Base-by-base conservation (phyloP, 2,797 vertebrate genomes). In the Salarias fasciatus region DNA sequence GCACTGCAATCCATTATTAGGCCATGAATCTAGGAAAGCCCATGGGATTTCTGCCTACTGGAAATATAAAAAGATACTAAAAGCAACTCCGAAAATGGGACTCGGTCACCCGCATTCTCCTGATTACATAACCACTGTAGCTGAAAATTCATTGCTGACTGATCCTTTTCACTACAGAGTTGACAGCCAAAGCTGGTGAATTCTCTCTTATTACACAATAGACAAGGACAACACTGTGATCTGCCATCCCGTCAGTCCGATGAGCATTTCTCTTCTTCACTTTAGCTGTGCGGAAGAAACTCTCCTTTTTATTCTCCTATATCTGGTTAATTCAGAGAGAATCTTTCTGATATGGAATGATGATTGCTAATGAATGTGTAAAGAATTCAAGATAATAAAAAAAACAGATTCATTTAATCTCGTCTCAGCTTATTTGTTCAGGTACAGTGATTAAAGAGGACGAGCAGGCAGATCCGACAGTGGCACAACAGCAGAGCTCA, bases 61-160 rank as follows among this genome's bases (percentile, higher is more conserved):
- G 63, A 72, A 53, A 55, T 79, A 86, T 63, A 66, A 48, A 75
- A 77, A 84, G 53, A 60, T 53, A 73, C 47, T 52, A 46, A 66
- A 68, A 56, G 74, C 68, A 59, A 31, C 36, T 14, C 53, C 54
- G 58, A 74, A 86, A 87, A 60, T 48, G 31, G 11, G 24, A 62
- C 5, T 9, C 12, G 0, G 14, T 53, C 7, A 24, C 41, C 70
- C 6, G 11, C 35, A 51, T 75, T 53, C 41, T 60, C 31, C 50
- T 38, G 11, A 53, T 82, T 87, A 71, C 57, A 56, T 74, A 87
- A 88, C 41, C 72, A 1, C 40, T 57, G 56, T 41, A 8, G 77
- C 47, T 65, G 46, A 66, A 61, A 55, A 67, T 63, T 44, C 54
- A 69, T 18, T 61, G 58, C 59, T 51, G 53, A 66, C 69, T 67